Conservation (phyloP, 2,888 invertebrate species). For the Cabera pusaria region DNA sequence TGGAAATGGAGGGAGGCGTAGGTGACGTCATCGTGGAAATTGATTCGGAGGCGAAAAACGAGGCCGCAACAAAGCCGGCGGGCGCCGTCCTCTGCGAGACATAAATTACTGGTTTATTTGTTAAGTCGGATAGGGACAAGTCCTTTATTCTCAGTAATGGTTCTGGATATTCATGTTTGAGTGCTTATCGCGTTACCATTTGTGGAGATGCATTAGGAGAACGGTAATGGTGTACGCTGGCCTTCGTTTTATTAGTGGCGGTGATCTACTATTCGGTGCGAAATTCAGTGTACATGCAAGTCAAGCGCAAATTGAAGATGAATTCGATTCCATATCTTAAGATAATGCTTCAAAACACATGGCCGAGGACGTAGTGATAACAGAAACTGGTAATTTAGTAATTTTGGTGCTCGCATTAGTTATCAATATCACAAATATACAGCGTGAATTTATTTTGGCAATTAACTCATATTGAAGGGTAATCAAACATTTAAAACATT, state of each 20-base stretch:
- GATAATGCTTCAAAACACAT: conserved; percentile 12
- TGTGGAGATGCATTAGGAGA: conserved; percentile 37
- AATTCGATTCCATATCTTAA: conserved; percentile 6
- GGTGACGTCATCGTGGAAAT: conserved; percentile 76
- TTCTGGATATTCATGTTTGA: conserved; percentile 41
- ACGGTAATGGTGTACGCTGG: conserved; percentile 16
- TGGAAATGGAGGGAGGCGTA: conserved; percentile 43
- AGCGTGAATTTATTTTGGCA: no score
- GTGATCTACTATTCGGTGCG: no score
- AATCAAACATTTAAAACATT: no score
- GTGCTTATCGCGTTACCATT: conserved; percentile 49
- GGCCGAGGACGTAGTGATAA: conserved; percentile 8
- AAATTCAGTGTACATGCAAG: no score
- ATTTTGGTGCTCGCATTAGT: no score
- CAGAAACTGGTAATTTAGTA: conserved; percentile 5
- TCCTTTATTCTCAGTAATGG: conserved; percentile 53
- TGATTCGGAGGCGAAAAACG: conserved; percentile 77
- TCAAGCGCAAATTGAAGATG: conserved; percentile 14
- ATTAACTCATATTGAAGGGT: no score
- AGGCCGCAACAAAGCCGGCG: conserved; percentile 68
- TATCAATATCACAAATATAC: no score
- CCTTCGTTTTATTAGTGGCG: conserved; percentile 23
- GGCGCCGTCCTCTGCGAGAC: conserved; percentile 60
- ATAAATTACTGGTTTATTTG: conserved; percentile 72
- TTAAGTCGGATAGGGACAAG: conserved; percentile 49